phyloP scores from a whole-genome alignment of 2,888 invertebrate genomes.

The Fragum fragum region DNA sequence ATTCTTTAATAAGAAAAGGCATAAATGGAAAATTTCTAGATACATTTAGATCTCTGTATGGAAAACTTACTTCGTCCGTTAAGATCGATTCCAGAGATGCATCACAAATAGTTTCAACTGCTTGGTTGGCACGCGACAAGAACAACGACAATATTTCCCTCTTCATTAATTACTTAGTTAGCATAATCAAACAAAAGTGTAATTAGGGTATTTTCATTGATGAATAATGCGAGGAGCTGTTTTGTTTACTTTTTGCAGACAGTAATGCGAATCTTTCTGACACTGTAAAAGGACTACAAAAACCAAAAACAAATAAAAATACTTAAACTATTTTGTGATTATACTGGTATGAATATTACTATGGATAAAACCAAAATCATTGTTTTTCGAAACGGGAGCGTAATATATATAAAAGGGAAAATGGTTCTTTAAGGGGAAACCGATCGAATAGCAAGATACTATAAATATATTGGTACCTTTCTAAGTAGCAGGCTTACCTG shows the following conservation, averaged over 20 bases:
- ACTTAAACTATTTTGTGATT: slow-evolving; percentile 26
- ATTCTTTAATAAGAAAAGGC: slow-evolving; percentile 15
- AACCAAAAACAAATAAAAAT: slow-evolving; percentile 24
- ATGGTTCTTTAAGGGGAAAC: slow-evolving; percentile 1
- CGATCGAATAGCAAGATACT: not conserved
- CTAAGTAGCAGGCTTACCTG: not conserved
- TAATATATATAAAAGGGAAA: slow-evolving; percentile 18
- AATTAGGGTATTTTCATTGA: slow-evolving; percentile 7
- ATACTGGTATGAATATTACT: too few species aligned
- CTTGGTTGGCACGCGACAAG: slow-evolving; percentile 18
- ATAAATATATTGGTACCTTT: slow-evolving; percentile 3
- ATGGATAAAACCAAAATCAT: too few species aligned
- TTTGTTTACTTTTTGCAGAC: slow-evolving; percentile 35
- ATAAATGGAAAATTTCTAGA: slow-evolving; percentile 14
- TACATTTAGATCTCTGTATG: slow-evolving; percentile 15
- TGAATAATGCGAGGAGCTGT: slow-evolving; percentile 16
- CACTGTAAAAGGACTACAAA: slow-evolving; percentile 18
- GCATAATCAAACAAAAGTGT: not conserved
- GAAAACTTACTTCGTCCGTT: slow-evolving; percentile 16
- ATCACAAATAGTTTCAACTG: slow-evolving; percentile 17
- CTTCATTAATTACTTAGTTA: slow-evolving; percentile 24
- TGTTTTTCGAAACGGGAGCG: not conserved
- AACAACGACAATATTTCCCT: slow-evolving; percentile 5
- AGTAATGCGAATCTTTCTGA: slow-evolving; percentile 24
- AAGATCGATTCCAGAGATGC: not conserved